These are phyloP conservation scores for Pelobates cultripes DNA, from an alignment of 2,797 vertebrate species.

Conservation along the genomic window DNA sequence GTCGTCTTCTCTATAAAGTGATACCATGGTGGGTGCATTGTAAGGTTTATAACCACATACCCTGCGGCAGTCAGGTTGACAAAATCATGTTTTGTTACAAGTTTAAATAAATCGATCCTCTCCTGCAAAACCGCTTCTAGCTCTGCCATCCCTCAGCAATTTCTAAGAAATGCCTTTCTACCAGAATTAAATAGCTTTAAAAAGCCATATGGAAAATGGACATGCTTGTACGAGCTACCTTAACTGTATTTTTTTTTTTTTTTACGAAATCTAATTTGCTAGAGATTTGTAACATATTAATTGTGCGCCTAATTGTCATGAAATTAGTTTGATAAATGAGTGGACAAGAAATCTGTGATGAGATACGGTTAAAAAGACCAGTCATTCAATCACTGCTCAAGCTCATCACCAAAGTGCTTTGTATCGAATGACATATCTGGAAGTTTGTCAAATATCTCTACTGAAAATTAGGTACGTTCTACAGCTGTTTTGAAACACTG, in stretches of 20 bases:
- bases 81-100: no score
- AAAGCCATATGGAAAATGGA: slow-evolving; percentile 7
- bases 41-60: no score
- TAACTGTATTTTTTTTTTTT: not conserved
- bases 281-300: slow-evolving; percentile 32
- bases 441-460: slow-evolving; percentile 30
- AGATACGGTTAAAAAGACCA: slow-evolving; percentile 40
- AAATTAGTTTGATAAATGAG: slow-evolving; percentile 52
- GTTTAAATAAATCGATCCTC: not conserved
- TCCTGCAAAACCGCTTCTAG: not conserved
- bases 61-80: no score
- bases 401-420: slow-evolving; percentile 47
- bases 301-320: slow-evolving; percentile 31
- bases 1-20: no score
- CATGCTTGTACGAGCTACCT: not conserved
- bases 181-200: slow-evolving; percentile 7
- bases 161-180: not conserved
- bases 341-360: slow-evolving; percentile 32
- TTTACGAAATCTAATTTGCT: slow-evolving; percentile 27
- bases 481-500: slow-evolving; percentile 16
- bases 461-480: slow-evolving; percentile 11
- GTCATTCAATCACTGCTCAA: slow-evolving; percentile 49
- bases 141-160: not conserved
- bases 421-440: slow-evolving; percentile 53
- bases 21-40: no score